Conservation (phyloP, 2,797 vertebrate genomes). For the Leptodactylus fallax region DNA sequence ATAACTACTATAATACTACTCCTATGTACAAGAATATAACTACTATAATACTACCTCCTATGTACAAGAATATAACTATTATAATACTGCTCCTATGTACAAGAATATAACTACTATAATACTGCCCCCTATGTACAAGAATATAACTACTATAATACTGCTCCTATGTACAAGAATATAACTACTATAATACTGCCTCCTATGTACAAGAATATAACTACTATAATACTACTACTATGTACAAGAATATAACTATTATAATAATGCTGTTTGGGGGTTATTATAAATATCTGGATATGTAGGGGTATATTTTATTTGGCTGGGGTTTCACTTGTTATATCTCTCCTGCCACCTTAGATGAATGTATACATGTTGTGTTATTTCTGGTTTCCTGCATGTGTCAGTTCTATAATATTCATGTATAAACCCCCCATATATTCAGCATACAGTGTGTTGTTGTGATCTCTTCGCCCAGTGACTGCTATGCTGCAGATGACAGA, state of each 20-base stretch:
- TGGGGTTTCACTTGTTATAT: not conserved
- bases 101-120: slow-evolving; percentile 23
- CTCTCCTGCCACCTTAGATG: not conserved
- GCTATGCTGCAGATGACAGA: not conserved
- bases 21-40: no score
- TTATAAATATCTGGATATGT: not conserved
- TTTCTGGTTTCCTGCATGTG: not conserved
- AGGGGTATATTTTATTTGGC: not conserved
- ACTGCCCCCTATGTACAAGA: slow-evolving; percentile 3
- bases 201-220: slow-evolving; percentile 8
- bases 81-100: no score
- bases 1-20: no score
- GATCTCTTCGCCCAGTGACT: not conserved
- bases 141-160: slow-evolving; percentile 15
- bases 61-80: no score
- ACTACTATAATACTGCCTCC: slow-evolving; percentile 11
- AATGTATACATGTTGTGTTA: not conserved
- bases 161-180: slow-evolving; percentile 2
- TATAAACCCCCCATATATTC: not conserved
- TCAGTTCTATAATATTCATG: not conserved
- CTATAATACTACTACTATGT: slow-evolving; percentile 5
- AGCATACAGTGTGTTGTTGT: not conserved
- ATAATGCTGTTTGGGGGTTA: not conserved
- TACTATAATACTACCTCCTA: no score
- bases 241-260: slow-evolving; percentile 15